Evolutionary conservation across 1,140 invertebrate species (phyloP), one percentile per base, ranked within the genome.

Genomic region (Popillia japonica): DNA sequence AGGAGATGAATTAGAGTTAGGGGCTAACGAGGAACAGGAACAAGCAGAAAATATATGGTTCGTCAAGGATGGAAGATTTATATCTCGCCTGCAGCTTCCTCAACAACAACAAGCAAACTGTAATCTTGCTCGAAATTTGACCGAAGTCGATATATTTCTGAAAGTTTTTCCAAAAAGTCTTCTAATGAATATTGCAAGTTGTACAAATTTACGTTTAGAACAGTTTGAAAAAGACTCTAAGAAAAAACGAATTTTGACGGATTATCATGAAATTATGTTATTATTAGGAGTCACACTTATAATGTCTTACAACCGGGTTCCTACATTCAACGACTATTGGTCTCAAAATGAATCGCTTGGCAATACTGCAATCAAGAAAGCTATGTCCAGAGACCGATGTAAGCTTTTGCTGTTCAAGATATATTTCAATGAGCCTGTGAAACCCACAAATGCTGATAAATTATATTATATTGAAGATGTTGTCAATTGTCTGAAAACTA

Each of bases 251-350:
- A 10, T 40, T 41, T 55, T 40, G 41, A 68, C 76, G 20, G 40
- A 77, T 40, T 10, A 9, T 20, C 17, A 23, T n/a, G 76, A 68
- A 34, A 64, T 68, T 3, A 64, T 61, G 40, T n/a, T 77, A 40
- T 55, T 77, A 6, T 6, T 64, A 17, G 59, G 59, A 68, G 40
- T 11, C 17, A 40, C 14, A 3, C 59, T 77, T 3, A 77, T 77
- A 8, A 77, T 77, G 76, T 68, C 23, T 8, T 77, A 77, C 40
- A 77, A 77, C 41, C 55, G 40, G 14, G 11, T 77, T 10, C 76
- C 59, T 17, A 7, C 4, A 55, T 20, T 68, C 22, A 34, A 34
- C 55, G 23, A 77, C 23, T 77, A 77, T 23, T 77, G 76, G 55
- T 64, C 76, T 40, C n/a, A 11, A n/a, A 27, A 40, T 17, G 7